Evolutionary conservation across 1,140 invertebrate genomes (phyloP), one percentile per base, ranked within the genome.

Genomic region (Diachasmimorpha longicaudata): DNA sequence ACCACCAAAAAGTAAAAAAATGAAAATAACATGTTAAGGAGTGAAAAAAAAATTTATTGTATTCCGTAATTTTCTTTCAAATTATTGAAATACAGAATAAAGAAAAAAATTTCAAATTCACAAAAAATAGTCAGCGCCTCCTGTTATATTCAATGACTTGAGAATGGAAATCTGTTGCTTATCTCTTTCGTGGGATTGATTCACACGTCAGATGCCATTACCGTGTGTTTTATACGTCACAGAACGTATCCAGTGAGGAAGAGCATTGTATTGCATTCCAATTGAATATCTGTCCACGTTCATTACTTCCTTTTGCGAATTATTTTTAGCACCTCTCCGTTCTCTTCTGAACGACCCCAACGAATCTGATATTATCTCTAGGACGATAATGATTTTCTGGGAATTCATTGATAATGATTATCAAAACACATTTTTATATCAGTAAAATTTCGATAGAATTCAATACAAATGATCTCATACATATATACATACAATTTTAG

Each of bases 401-500:
- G 31, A 31, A 31, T 31, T 31, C 31, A 31, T 2, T 31, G 31
- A 31, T 36, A 14, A 37, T 31, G 11, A 23, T 13, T 68, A 68
- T 9, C 10, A 68, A n/a, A n/a, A n/a, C 19, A 58, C 8, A 63
- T 11, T 63, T 25, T 63, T 23, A 58, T 63, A 31, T 63, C 23
- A 14, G 10, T 63, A 31, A 63, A 63, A 63, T 25, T 23, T 25
- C 23, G 11, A 25, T 63, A 63, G 25, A 63, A 63, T 63, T 63
- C 19, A 63, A 25, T 63, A 25, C 21, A 63, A 63, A 63, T 63
- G 2, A 11, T 63, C 19, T 63, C 58, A 63, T 8, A 11, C 9
- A 63, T 63, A 63, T 63, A 25, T 72, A 72, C 31, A 72, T 72
- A 72, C 48, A 55, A 39, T 55, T 71, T 72, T 39, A 58, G 36